These are phyloP conservation scores for Dendrocincla fuliginosa DNA, from an alignment of 2,797 vertebrate genomes.

Conservation along the genomic window DNA sequence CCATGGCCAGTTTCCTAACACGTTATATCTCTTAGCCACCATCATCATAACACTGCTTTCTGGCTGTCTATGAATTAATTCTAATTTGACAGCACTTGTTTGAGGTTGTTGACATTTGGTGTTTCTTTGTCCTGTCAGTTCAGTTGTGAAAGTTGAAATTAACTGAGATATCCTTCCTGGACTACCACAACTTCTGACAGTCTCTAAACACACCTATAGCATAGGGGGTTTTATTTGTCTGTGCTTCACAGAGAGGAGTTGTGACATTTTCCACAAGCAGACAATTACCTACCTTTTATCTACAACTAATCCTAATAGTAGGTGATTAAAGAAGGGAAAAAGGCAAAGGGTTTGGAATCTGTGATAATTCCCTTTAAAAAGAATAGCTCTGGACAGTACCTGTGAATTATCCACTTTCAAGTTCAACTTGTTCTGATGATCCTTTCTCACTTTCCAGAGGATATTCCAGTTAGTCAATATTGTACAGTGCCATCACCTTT, in stretches of 20 bases:
- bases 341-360: not conserved
- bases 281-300: not conserved
- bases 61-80: not conserved
- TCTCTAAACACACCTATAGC: not conserved
- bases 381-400: not conserved
- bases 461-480: not conserved
- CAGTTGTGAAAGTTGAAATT: not conserved
- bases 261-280: not conserved
- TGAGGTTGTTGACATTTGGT: not conserved
- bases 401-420: not conserved
- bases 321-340: not conserved
- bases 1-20: not conserved
- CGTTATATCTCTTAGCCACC: not conserved
- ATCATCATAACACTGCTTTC: not conserved
- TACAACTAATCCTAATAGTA: not conserved
- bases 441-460: not conserved
- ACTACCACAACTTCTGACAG: not conserved
- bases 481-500: not conserved
- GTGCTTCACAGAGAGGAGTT: not conserved
- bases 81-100: not conserved
- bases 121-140: not conserved
- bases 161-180: not conserved
- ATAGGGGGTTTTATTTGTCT: rapidly evolving
- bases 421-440: not conserved
- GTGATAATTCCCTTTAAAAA: not conserved